Evolutionary conservation across 2,888 invertebrate species (phyloP), one percentile per base, ranked within the genome.

Genomic region (Glaucopsyche alexis): DNA sequence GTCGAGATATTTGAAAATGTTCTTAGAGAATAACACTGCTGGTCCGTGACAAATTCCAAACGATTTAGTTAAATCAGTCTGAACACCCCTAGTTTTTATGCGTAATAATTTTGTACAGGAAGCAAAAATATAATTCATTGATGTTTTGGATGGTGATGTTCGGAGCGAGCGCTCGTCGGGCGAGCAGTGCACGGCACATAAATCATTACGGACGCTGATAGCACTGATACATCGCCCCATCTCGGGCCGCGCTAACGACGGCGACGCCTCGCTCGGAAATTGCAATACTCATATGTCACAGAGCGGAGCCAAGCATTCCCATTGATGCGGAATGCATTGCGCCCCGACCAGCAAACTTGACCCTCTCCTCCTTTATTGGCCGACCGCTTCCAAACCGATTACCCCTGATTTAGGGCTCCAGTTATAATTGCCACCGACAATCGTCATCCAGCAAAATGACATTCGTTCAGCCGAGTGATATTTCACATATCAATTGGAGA

Each of bases 211-310:
- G 75, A 76, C 74, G 78, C 75, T 82, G 81, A 81, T 81, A 78
- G 81, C 80, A 80, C 82, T 81, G 84, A 82, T 80, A 82, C 83
- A 80, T 82, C 78, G 81, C 73, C 75, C 76, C 77, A 77, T 78
- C 78, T 77, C 78, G 74, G 74, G 73, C 74, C 69, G 73, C 75
- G 79, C 76, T 86, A 88, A 88, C 87, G 84, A 88, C 83, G 82
- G 47, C 69, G 69, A 69, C 67, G 67, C 67, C 80, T 81, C 85
- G 83, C 85, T 87, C 87, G 88, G 88, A 89, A 88, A 89, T 90
- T 88, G 87, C 89, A 87, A 88, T 88, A 86, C 87, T 89, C 89
- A 85, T 87, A 86, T 89, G 89, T 89, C 88, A 89, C 84, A 82
- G 84, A 81, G 81, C 81, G 83, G 80, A 82, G 83, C 84, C 81